These are phyloP conservation scores for Hyalella azteca DNA, from an alignment of 2,888 invertebrate genomes.

Conservation along the genomic window DNA sequence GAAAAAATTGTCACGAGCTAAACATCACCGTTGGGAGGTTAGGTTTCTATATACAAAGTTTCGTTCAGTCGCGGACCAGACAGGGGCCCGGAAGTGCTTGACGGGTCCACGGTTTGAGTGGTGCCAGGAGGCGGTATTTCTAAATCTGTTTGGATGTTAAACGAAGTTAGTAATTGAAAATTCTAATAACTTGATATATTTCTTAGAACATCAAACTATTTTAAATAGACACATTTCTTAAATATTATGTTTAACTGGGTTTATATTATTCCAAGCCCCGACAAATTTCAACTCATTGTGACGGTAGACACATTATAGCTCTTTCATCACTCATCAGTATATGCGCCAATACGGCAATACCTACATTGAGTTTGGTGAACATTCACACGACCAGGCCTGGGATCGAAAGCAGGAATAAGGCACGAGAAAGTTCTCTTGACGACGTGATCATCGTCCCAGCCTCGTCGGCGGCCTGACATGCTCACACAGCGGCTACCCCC, in stretches of 20 bases:
- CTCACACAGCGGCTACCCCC: slow-evolving; percentile 62
- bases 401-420: slow-evolving; percentile 98
- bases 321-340: too few species aligned
- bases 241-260: too few species aligned
- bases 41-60: too few species aligned
- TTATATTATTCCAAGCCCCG: too few species aligned
- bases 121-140: slow-evolving; percentile 81
- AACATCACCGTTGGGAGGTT: too few species aligned
- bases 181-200: too few species aligned
- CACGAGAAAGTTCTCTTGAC: slow-evolving; percentile 96
- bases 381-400: slow-evolving; percentile 96
- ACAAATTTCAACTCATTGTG: too few species aligned
- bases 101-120: slow-evolving; percentile 58
- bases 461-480: slow-evolving; percentile 71
- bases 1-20: too few species aligned
- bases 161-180: slow-evolving; percentile 59
- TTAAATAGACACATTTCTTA: too few species aligned
- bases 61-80: slow-evolving; percentile 72
- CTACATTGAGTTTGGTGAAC: slow-evolving; percentile 82
- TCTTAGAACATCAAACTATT: too few species aligned
- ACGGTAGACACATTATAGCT: too few species aligned
- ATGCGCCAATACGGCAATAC: not conserved
- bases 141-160: too few species aligned
- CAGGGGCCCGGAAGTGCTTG: slow-evolving; percentile 21
- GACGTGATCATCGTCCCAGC: slow-evolving; percentile 98